Percentiles rank a stretch among this genome's conserved stretches.
Conservation (phyloP, 2,797 vertebrate species). For the Lagorchestes hirsutus region DNA sequence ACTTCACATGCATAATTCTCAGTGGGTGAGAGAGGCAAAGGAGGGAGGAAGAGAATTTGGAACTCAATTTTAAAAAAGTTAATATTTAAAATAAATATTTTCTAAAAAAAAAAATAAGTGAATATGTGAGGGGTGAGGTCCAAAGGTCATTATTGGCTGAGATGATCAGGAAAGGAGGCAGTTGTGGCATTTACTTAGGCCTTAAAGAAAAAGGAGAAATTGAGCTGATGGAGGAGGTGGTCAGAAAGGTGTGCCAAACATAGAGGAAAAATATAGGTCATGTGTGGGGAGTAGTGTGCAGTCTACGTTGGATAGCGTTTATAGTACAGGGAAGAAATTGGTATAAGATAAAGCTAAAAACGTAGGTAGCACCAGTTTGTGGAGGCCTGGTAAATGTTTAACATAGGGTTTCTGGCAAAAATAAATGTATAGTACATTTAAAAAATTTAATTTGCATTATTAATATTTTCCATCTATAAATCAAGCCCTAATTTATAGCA, state of each 20-base stretch:
- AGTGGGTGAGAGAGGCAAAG: neutral
- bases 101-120: neutral
- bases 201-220: neutral
- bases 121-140: neutral
- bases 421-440: neutral
- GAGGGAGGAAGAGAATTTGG: neutral
- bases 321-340: neutral
- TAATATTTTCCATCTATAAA: neutral
- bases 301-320: neutral
- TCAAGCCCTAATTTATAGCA: neutral
- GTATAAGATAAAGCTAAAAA: neutral
- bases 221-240: neutral
- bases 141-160: neutral
- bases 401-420: neutral
- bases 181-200: neutral
- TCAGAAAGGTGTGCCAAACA: neutral
- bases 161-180: neutral
- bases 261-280: neutral
- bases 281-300: neutral
- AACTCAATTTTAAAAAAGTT: neutral
- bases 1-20: neutral
- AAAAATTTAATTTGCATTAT: neutral
- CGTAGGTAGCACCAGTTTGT: neutral
- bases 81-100: neutral
- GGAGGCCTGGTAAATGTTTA: neutral